Conservation (phyloP, 2,888 invertebrate genomes). For the Agrochola macilenta region DNA sequence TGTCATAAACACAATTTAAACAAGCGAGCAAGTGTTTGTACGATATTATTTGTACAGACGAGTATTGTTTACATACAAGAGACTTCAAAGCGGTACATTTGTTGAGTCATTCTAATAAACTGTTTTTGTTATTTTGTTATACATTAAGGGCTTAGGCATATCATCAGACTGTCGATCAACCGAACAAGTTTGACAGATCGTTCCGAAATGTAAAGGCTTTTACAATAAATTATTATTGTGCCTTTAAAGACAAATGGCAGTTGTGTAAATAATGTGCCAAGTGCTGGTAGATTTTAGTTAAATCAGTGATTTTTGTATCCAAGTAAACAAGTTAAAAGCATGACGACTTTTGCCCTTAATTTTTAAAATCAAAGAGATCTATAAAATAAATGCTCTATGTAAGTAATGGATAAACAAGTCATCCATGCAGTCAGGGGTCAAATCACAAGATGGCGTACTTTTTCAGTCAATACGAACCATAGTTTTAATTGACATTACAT, state of each 20-base stretch:
- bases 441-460: not conserved
- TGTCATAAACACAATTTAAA: constrained; percentile 40
- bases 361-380: too few relatives aligned
- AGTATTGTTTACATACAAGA: constrained; percentile 33
- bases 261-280: not conserved
- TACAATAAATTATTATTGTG: not conserved
- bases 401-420: not conserved
- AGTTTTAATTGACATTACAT: not conserved
- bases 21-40: constrained; percentile 21
- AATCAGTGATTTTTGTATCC: not conserved
- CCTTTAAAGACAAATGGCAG: constrained; percentile 5
- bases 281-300: not conserved
- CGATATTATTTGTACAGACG: constrained; percentile 49
- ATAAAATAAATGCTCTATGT: not conserved
- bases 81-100: constrained; percentile 48
- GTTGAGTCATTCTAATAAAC: constrained; percentile 35
- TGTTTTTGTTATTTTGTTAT: constrained; percentile 27
- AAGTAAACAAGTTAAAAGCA: not conserved
- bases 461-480: not conserved
- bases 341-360: not conserved
- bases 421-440: too few relatives aligned
- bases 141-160: constrained; percentile 23
- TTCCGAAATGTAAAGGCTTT: constrained; percentile 23
- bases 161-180: constrained; percentile 6
- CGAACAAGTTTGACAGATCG: not conserved